Evolutionary conservation across 2,797 vertebrate species (phyloP), one percentile per base, ranked within the genome.

Genomic region (Melopsittacus undulatus): DNA sequence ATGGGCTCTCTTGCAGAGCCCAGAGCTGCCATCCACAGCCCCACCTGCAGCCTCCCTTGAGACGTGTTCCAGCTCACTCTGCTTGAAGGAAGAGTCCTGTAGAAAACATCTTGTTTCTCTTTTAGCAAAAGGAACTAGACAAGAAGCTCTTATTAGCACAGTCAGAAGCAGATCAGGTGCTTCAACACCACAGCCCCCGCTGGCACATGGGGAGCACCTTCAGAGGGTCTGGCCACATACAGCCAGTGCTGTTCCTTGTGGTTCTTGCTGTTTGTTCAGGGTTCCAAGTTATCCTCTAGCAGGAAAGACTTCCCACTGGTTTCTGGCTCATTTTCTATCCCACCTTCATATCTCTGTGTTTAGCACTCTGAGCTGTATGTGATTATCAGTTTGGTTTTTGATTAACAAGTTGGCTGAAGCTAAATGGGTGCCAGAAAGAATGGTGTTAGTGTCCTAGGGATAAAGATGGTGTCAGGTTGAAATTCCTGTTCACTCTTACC

Each of bases 311-410:
- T 52, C 77, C 57, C 36, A 4, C 38, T 75, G 40, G 27, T 54
- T 52, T 11, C 72, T 76, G 79, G 20, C 42, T 83, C 18, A 1
- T 29, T 87, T 45, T 17, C 42, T 64, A 10, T 43, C 68, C n/a
- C 22, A 2, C 26, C 0, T 8, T 51, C 4, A 1, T 32, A 3
- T 5, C 46, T 5, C 4, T 15, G 32, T 89, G 38, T 57, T 75
- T 36, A 67, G 82, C 26, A 3, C 22, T 34, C 23, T 11, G 12
- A 14, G 29, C 86, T 70, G 16, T 6, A 7, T 48, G 75, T 13
- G 17, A 21, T 87, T 46, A 38, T 36, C 29, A 23, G 73, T 62
- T 68, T 9, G 5, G 2, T 34, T 34, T 77, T n/a, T 61, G 54
- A 66, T 85, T 52, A 85, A 43, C 23, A 29, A 29, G 13, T 43